Conservation (phyloP, 1,140 invertebrate genomes). For the Cyclina sinensis region DNA sequence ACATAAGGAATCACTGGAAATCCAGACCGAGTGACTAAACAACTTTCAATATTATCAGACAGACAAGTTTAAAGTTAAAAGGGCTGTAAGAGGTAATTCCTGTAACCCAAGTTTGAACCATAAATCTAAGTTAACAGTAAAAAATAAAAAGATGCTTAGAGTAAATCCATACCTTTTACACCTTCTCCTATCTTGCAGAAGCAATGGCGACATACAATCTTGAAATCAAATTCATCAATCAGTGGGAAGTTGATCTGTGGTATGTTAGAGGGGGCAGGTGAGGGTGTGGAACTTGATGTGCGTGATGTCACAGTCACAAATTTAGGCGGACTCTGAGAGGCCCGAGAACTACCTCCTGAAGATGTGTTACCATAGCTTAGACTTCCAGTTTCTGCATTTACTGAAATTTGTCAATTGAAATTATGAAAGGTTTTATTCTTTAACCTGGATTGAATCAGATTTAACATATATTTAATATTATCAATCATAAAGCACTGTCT, state of each 20-base stretch:
- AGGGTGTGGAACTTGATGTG: neutral
- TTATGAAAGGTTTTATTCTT: no score
- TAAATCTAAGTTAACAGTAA: no score
- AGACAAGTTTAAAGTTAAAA: no score
- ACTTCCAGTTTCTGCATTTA: conserved; percentile 4
- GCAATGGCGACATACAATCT: conserved; percentile 77
- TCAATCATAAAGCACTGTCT: no score
- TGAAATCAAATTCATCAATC: conserved; percentile 77
- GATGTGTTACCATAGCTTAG: conserved; percentile 32
- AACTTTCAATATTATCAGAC: no score
- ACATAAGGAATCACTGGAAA: no score
- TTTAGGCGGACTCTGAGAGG: conserved; percentile 61
- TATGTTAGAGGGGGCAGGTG: neutral
- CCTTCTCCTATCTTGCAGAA: conserved; percentile 82
- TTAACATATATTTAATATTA: no score
- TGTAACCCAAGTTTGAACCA: no score
- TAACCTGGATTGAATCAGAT: no score
- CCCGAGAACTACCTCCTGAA: conserved; percentile 56
- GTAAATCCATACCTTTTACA: conserved; percentile 63
- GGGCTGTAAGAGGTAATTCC: no score
- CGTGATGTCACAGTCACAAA: neutral
- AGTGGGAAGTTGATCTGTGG: conserved; percentile 76
- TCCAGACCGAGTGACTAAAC: no score
- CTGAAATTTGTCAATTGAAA: conserved; percentile 34
- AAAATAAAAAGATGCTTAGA: no score